Base-by-base conservation (phyloP, 2,113 vertebrate species). In the Sphaerodactylus townsendi region DNA sequence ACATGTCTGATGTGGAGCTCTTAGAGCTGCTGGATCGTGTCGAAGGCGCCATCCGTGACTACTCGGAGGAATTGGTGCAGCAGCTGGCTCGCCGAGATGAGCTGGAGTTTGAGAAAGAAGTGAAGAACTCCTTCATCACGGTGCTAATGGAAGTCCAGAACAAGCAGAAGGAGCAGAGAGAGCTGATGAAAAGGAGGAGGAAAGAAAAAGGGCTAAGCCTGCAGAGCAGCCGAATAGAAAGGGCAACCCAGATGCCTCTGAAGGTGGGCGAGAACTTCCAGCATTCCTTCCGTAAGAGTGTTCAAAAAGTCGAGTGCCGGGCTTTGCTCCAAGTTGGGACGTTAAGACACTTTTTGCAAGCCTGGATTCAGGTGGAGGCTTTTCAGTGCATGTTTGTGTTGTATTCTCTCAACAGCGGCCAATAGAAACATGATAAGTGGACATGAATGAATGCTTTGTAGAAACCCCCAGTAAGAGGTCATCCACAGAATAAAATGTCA, bases 81-180 rank as follows among this genome's bases (percentile, higher is more conserved):
- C 97, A 98, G 95, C 93, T 98, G 94, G 98, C 97, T 35, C 96
- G 96, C 41, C 94, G 98, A 1, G 98, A 98, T 0, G 98, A 98
- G 96, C 95, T 98, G 91, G 98, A 98, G 89, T 98, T 98, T 50
- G 98, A 98, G 95, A 98, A 98, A 86, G 98, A 98, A 89, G 97
- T 98, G 95, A 98, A 98, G 94, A 98, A 98, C 93, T 97, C 97
- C 10, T 98, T 98, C 95, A 98, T 98, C 94, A 97, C 97, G 0
- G 97, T 96, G 70, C 96, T 98, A 69, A 97, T 98, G 46, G 98
- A 98, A 90, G 98, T 98, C 50, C 98, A 98, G 95, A 98, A 98
- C 96, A 96, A 97, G 92, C 98, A 98, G 95, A 98, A 97, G 93
- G 98, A 98, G 92, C 97, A 98, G 75, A 94, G 97, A 8, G 98